Percentiles rank a stretch among this genome's conserved stretches.
These are phyloP conservation scores for Cyprinus carpio DNA, from an alignment of 2,113 vertebrate genomes.

Conservation along the genomic window DNA sequence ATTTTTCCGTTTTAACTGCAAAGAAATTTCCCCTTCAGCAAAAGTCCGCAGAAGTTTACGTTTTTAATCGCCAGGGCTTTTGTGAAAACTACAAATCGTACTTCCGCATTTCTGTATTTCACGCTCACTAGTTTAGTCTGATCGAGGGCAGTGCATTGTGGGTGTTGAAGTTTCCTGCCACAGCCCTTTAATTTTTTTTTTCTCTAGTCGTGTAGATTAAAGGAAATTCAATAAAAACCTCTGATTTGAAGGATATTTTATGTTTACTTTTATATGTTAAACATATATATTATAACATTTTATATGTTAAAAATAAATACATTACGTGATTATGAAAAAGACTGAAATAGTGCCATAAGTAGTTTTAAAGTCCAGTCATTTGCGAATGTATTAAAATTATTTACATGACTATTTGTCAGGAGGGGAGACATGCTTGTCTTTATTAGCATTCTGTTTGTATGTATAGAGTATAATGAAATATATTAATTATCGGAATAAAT, in stretches of 20 bases:
- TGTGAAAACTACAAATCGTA: background rate
- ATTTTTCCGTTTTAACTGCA: too few relatives aligned
- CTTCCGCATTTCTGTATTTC: background rate
- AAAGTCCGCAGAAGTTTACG: too few relatives aligned
- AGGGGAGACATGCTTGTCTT: background rate
- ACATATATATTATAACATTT: too few relatives aligned
- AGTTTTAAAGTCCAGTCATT: constrained; percentile 13
- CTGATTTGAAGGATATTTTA: background rate
- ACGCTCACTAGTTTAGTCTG: background rate
- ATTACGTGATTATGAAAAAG: constrained; percentile 15
- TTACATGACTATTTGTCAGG: constrained; percentile 29
- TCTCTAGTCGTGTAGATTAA: background rate
- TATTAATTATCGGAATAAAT: constrained; percentile 17
- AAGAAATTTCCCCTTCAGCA: too few relatives aligned
- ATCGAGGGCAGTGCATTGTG: background rate
- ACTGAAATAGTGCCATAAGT: constrained; percentile 21
- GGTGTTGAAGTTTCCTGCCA: background rate
- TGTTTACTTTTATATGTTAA: background rate
- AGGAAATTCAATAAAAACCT: background rate
- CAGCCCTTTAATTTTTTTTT: background rate
- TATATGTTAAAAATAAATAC: constrained; percentile 32
- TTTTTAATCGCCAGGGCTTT: background rate
- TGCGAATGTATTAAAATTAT: constrained; percentile 25
- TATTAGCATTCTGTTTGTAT: constrained; percentile 10
- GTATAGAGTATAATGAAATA: background rate